Base-by-base conservation (phyloP, 2,888 invertebrate species). In the Dynastes grantii region DNA sequence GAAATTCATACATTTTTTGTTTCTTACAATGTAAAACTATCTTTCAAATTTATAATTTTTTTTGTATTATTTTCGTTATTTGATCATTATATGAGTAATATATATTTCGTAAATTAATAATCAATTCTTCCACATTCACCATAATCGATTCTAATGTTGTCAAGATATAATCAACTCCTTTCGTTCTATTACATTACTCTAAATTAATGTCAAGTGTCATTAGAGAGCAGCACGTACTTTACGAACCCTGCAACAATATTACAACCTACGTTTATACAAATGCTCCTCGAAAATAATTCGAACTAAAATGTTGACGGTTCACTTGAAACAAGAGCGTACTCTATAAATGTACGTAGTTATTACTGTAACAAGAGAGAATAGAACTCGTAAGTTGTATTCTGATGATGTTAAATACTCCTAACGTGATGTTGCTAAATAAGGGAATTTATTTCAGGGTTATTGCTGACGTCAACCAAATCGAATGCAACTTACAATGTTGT, bases 291-390 rank as follows among this genome's bases (percentile, higher is more conserved):
- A 70, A 73, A 73, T 55, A 71, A 73, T 40, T 58, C 58, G 16
- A 58, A 37, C 58, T 58, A 37, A 73, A 58, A 73, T 58, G 40
- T 61, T 22, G 73, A 67, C 67, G 49, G 58, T 68, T 51, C 49
- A 51, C 51, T 68, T 22, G 11, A 68, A 68, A 68, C 55, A 73
- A 58, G 55, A 71, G 73, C 37, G 9, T 40, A 27, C 40, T 58
- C 58, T 73, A 29, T 13, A 58, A 73, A 58, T 22, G 58, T 71
- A 71, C 71, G 37, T 73, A 73, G 40, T 73, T 73, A 58, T 73
- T 73, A 45, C 49, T 16, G 58, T 58, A 58, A 58, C 55, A 40
- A 71, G 55, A 55, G 32, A 55, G 32, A 71, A 53, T 29, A 32
- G 71, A 55, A 58, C 61, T 40, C 40, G 27, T 9, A 58, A 73